These are phyloP conservation scores for Myripristis murdjan DNA, from an alignment of 2,797 vertebrate species.

Conservation along the genomic window DNA sequence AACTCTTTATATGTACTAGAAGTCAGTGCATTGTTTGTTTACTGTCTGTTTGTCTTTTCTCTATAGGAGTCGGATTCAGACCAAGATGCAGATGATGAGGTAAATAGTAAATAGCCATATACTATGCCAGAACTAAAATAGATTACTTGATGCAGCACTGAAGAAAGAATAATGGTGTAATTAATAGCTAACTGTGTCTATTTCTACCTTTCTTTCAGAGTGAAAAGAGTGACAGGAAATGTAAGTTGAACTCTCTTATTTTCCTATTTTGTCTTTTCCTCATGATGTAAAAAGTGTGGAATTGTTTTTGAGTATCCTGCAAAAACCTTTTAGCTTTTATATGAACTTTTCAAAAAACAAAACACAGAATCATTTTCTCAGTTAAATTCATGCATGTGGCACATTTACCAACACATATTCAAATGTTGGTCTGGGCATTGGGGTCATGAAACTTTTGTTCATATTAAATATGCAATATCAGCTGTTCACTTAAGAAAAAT, in stretches of 20 bases:
- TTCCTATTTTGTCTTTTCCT: not conserved
- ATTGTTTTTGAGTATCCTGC: not conserved
- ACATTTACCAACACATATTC: constrained; percentile 19
- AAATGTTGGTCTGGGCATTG: not conserved
- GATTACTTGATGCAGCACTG: not conserved
- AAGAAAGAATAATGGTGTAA: not conserved
- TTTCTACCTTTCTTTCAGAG: constrained; percentile 87
- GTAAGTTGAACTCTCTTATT: constrained; percentile 86
- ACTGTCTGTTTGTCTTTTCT: constrained; percentile 49
- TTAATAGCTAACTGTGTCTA: constrained; percentile 34
- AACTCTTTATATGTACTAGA: not conserved
- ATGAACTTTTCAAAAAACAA: not conserved
- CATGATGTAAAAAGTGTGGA: not conserved
- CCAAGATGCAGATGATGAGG: constrained; percentile 97
- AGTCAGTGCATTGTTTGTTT: constrained; percentile 7
- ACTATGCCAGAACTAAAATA: no score
- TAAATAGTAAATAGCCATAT: no score
- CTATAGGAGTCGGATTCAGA: constrained; percentile 97
- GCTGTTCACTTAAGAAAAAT: not conserved
- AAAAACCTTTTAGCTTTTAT: constrained; percentile 5
- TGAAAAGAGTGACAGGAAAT: constrained; percentile 96
- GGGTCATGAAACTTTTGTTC: not conserved
- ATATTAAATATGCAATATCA: not conserved
- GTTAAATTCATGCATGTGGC: not conserved
- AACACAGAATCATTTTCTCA: not conserved